Evolutionary conservation across 1,140 invertebrate species (phyloP).

Genomic region (Diabrotica virgifera): DNA sequence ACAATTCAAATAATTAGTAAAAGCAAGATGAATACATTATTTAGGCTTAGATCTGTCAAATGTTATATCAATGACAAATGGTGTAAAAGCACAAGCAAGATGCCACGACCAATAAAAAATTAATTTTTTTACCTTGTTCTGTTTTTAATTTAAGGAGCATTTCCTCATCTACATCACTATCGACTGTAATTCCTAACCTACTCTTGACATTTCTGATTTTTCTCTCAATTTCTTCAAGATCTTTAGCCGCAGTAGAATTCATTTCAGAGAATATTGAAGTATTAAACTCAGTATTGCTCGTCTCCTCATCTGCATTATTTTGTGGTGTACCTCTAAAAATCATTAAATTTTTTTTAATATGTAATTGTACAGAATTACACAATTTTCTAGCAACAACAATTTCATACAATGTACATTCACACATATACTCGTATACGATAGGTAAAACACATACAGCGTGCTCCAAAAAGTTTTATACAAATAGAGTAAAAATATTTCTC

Average conservation of each 20-base stretch:
- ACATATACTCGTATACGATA: not conserved
- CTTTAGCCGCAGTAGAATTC: conserved; percentile 50
- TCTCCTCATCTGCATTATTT: conserved; percentile 40
- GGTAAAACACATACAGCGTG: not conserved
- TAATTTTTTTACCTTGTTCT: conserved; percentile 37
- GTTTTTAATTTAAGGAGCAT: conserved; percentile 56
- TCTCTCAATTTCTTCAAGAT: conserved; percentile 54
- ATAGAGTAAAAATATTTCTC: too few species aligned
- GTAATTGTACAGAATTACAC: too few species aligned
- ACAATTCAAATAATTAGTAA: too few species aligned
- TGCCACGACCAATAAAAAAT: too few species aligned
- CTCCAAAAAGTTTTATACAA: too few species aligned
- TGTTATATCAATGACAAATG: too few species aligned
- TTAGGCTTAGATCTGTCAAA: too few species aligned
- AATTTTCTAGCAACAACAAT: too few species aligned
- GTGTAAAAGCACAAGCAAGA: too few species aligned
- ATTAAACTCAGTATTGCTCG: conserved; percentile 39
- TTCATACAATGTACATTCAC: not conserved
- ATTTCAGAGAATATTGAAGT: conserved; percentile 51
- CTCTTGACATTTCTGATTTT: conserved; percentile 56
- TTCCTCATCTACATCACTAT: conserved; percentile 58
- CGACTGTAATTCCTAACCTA: conserved; percentile 52
- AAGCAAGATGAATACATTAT: too few species aligned
- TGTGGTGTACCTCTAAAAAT: conserved; percentile 8
- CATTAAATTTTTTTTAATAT: too few species aligned